Evolutionary conservation across 30 jellyfish, hydroid and myxozoan genomes (phyloP).

Genomic region (Aurelia aurita complex sp. Pacific): DNA sequence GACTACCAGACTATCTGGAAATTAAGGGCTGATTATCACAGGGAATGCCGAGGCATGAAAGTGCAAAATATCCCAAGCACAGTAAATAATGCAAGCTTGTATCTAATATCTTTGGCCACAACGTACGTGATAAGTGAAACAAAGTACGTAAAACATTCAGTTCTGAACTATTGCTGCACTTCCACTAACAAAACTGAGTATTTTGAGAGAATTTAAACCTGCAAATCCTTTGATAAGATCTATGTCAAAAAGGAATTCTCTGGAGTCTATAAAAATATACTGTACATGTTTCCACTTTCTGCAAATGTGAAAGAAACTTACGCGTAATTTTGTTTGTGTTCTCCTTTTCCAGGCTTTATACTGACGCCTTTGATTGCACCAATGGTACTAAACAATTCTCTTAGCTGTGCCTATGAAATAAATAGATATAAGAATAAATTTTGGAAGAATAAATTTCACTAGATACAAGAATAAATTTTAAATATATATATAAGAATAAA

Average conservation of each 20-base stretch:
- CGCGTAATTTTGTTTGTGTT: slow-evolving; percentile 55
- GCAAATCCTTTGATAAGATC: too few species aligned
- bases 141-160: background rate
- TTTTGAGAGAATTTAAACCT: too few species aligned
- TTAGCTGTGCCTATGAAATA: slow-evolving; percentile 18
- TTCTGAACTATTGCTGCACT: background rate
- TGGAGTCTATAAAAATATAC: too few species aligned
- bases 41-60: too few species aligned
- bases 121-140: background rate
- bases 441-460: background rate
- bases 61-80: too few species aligned
- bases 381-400: slow-evolving; percentile 21
- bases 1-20: too few species aligned
- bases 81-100: background rate
- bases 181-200: background rate
- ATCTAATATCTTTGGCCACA: background rate
- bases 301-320: background rate
- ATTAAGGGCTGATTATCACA: too few species aligned
- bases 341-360: slow-evolving; percentile 50
- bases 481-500: background rate
- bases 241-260: too few species aligned
- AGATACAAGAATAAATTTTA: background rate
- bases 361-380: slow-evolving; percentile 36
- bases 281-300: too few species aligned
- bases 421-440: background rate